Evolutionary conservation across 2,797 vertebrate genomes (phyloP).

Genomic region (Setipinna tenuifilis): DNA sequence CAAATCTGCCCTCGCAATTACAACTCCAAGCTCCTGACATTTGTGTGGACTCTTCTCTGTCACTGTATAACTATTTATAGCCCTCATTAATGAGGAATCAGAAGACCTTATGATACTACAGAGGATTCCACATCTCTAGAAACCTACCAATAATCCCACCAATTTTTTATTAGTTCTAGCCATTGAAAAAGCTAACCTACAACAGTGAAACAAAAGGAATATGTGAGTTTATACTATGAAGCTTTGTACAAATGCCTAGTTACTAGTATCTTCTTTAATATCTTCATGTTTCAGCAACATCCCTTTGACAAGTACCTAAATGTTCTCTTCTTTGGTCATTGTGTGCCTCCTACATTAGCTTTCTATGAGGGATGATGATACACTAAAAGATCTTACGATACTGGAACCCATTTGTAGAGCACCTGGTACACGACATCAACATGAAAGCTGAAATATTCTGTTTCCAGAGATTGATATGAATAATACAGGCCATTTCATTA

Average conservation of each 20-base stretch:
- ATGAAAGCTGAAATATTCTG: conserved; percentile 50
- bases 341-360: conserved; percentile 38
- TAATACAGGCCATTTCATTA: conserved; percentile 63
- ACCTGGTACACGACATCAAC: conserved; percentile 46
- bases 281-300: too few species aligned
- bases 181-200: background rate
- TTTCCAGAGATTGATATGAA: conserved; percentile 60
- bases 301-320: conserved; percentile 30
- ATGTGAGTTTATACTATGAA: background rate
- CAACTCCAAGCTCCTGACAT: background rate
- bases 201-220: background rate
- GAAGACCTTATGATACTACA: background rate
- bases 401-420: conserved; percentile 40
- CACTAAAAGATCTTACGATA: conserved; percentile 48
- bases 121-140: background rate
- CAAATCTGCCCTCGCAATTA: background rate
- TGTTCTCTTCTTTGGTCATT: conserved; percentile 53
- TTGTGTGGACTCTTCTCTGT: background rate
- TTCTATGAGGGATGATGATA: conserved; percentile 48
- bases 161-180: background rate
- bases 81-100: background rate
- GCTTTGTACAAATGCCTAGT: background rate
- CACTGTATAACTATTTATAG: background rate
- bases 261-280: too few species aligned
- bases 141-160: too few species aligned